A percentile compares a stretch with the other conserved stretches of the same genome.
Conservation (phyloP, 2,113 vertebrate genomes). For the Isichthys henryi region DNA sequence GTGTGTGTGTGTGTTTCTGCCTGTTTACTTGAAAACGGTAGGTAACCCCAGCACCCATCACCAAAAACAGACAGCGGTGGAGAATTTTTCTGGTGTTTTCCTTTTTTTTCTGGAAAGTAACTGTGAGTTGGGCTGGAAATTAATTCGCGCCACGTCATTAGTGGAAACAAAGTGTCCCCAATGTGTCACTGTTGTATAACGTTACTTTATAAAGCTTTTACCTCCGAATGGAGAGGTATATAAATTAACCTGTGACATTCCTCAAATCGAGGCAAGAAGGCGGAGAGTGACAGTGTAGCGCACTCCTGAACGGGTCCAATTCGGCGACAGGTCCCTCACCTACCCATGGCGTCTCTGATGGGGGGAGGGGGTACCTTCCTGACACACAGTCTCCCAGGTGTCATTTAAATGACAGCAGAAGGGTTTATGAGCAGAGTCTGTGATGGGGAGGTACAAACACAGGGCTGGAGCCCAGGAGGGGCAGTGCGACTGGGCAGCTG, state of each 20-base stretch:
- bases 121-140: neutral
- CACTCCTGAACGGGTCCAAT: neutral
- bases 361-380: neutral
- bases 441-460: neutral
- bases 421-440: neutral
- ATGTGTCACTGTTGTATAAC: neutral
- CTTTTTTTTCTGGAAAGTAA: neutral
- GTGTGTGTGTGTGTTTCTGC: neutral
- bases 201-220: neutral
- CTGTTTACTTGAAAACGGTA: neutral
- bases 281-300: neutral
- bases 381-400: neutral
- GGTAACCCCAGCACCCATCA: neutral
- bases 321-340: neutral
- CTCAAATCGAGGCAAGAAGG: neutral
- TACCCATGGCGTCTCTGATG: neutral
- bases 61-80: neutral
- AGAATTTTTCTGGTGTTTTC: neutral
- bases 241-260: neutral
- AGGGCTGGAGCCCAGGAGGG: neutral
- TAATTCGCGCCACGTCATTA: neutral
- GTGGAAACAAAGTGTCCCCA: neutral
- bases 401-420: neutral
- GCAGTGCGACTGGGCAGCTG: neutral
- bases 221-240: neutral